Conservation (phyloP, 2,888 invertebrate species). For the Pyrrhosoma nymphula region DNA sequence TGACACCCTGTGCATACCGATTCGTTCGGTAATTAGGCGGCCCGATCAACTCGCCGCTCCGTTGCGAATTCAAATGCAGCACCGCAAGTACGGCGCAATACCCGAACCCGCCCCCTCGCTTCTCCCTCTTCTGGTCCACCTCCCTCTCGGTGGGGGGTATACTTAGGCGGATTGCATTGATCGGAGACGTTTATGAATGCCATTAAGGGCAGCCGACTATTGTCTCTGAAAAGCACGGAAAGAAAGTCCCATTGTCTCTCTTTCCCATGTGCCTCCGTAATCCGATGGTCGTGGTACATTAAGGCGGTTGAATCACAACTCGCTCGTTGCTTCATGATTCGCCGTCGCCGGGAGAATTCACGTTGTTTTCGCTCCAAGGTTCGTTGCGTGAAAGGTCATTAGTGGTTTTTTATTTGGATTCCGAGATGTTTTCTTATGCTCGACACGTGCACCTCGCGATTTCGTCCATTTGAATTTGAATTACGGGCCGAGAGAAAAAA, state of each 20-base stretch:
- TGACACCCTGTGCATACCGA: not conserved
- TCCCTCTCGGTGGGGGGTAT: not conserved
- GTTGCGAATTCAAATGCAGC: slow-evolving; percentile 12
- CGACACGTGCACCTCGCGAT: not conserved
- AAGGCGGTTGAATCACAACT: not conserved
- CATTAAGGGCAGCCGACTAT: not conserved
- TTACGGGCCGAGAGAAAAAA: too few relatives aligned
- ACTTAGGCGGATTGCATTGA: not conserved
- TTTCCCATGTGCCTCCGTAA: not conserved
- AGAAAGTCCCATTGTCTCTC: not conserved
- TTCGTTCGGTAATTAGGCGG: slow-evolving; percentile 26
- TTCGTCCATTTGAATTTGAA: not conserved
- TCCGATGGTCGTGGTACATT: not conserved
- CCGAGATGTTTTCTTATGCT: not conserved
- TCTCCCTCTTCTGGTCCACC: not conserved
- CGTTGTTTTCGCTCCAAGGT: not conserved
- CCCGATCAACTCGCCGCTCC: not conserved
- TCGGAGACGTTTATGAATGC: slow-evolving; percentile 11
- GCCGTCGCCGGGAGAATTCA: not conserved
- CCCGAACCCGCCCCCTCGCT: not conserved
- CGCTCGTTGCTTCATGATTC: not conserved
- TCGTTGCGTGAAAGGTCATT: not conserved
- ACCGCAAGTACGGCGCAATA: not conserved
- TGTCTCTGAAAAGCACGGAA: not conserved
- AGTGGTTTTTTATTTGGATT: not conserved